phyloP scores from a whole-genome alignment of 2,888 invertebrate genomes.

The Drosophila paranaensis region DNA sequence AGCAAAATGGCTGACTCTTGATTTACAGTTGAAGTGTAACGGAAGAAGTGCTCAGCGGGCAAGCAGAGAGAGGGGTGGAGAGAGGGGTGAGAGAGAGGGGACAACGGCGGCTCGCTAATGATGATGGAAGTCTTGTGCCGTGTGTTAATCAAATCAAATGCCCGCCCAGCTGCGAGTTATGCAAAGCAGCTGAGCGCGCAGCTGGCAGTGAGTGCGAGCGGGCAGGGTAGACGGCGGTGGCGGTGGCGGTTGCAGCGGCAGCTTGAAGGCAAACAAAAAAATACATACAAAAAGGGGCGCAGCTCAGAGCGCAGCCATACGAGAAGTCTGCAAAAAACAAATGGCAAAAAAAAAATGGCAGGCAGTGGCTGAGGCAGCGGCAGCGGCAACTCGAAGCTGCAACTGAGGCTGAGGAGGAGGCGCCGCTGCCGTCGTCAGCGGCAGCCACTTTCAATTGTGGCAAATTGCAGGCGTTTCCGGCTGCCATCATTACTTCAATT shows the following conservation, averaged over 20 bases:
- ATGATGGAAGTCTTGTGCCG: slow-evolving; percentile 67
- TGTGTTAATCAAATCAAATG: slow-evolving; percentile 74
- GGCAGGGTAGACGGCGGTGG: slow-evolving; percentile 44
- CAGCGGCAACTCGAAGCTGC: slow-evolving; percentile 15
- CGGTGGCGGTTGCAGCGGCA: slow-evolving; percentile 56
- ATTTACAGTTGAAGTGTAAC: slow-evolving; percentile 74
- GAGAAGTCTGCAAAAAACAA: slow-evolving; percentile 12
- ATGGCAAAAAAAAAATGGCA: slow-evolving; percentile 70
- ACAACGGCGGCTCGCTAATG: slow-evolving; percentile 60
- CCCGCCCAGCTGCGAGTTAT: slow-evolving; percentile 50
- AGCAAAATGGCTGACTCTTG: slow-evolving; percentile 54
- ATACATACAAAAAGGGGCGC: slow-evolving; percentile 69
- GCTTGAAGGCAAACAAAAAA: slow-evolving; percentile 53
- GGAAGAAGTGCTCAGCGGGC: slow-evolving; percentile 55
- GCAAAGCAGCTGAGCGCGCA: slow-evolving; percentile 58
- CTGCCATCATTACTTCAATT: slow-evolving; percentile 78
- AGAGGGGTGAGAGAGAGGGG: background rate
- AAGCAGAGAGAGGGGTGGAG: background rate
- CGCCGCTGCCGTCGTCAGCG: slow-evolving; percentile 27
- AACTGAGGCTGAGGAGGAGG: slow-evolving; percentile 25
- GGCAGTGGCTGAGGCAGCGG: slow-evolving; percentile 24
- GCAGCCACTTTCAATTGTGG: slow-evolving; percentile 81
- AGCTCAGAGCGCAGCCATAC: slow-evolving; percentile 42
- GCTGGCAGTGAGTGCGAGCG: slow-evolving; percentile 13
- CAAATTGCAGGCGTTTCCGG: slow-evolving; percentile 81